Percentiles rank a stretch among this genome's conserved stretches.
Evolutionary conservation across 2,888 invertebrate genomes (phyloP).

Genomic region (Nymphalis polychloros): DNA sequence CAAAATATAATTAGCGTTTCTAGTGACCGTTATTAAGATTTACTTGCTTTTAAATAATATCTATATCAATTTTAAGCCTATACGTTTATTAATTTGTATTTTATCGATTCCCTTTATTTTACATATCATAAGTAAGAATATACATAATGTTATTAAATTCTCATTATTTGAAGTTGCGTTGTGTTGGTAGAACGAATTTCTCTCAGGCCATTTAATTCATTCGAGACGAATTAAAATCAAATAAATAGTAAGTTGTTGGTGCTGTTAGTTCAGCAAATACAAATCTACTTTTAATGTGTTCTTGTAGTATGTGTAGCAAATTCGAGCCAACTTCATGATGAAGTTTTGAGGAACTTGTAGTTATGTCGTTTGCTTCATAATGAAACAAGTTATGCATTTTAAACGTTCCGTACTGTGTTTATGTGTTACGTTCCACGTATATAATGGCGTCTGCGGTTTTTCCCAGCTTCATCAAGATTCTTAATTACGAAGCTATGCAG

Average conservation of each 20-base stretch:
- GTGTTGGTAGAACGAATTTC: no score
- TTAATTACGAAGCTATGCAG: background rate
- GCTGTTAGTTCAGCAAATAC: conserved; percentile 20
- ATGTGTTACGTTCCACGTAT: background rate
- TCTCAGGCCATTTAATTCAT: background rate
- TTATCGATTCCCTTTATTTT: no score
- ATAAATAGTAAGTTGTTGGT: background rate
- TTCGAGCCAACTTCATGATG: conserved; percentile 18
- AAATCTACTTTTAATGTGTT: conserved; percentile 38
- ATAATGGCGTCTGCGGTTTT: background rate
- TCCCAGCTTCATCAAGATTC: background rate
- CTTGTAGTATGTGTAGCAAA: conserved; percentile 23
- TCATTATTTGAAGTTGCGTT: no score
- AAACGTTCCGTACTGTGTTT: conserved; percentile 5
- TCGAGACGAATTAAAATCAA: background rate
- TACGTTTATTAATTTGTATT: no score
- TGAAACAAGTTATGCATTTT: conserved; percentile 17
- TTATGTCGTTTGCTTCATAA: conserved; percentile 23
- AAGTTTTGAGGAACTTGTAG: conserved; percentile 23
- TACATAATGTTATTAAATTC: no score
- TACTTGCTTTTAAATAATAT: no score
- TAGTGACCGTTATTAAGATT: no score
- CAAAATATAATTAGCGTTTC: no score
- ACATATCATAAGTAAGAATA: no score
- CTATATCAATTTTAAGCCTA: no score